Percentiles rank a stretch among this genome's conserved stretches.
phyloP scores from a whole-genome alignment of 2,113 vertebrate species.

The Hoplias malabaricus region DNA sequence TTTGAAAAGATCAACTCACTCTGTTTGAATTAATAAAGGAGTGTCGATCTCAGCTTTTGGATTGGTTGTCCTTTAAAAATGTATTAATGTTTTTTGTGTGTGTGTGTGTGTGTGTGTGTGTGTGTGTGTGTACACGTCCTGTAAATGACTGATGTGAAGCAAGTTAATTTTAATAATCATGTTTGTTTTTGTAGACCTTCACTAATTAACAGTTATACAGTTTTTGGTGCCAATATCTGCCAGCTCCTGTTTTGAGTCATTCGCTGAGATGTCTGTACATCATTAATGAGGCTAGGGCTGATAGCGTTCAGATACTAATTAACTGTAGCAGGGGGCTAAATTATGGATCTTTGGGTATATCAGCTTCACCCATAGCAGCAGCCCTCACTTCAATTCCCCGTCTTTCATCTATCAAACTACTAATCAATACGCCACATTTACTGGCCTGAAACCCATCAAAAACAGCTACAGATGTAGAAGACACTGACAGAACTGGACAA shows the following conservation, averaged over 20 bases:
- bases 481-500: neutral
- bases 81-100: too few species aligned
- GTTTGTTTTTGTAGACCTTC: neutral
- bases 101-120: neutral
- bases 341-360: constrained; percentile 8
- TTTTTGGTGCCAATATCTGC: neutral
- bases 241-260: neutral
- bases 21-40: constrained; percentile 33
- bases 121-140: too few species aligned
- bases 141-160: too few species aligned
- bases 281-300: neutral
- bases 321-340: neutral
- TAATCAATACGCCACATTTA: neutral
- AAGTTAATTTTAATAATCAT: too few species aligned
- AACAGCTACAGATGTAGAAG: neutral
- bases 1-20: neutral
- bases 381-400: neutral
- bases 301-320: neutral
- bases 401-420: neutral
- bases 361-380: neutral
- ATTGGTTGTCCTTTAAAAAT: constrained; percentile 3
- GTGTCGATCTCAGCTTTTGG: constrained; percentile 5
- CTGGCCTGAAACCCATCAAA: neutral
- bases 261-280: neutral
- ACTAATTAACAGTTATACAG: neutral